Base-by-base conservation (phyloP, 1,140 invertebrate species). In the Panagrolaimus sp. region DNA sequence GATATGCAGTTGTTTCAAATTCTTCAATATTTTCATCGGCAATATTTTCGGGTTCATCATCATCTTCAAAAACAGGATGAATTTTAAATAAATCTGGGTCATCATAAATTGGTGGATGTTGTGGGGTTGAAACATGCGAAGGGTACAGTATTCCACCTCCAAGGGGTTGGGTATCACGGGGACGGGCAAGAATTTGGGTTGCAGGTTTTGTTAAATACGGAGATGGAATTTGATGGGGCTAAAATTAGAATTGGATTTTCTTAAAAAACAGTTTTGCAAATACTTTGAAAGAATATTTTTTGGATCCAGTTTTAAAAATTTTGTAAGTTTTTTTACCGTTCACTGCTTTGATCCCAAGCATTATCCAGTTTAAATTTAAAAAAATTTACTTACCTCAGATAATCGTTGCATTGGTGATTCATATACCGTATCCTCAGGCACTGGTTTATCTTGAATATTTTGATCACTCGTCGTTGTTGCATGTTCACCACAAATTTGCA, bases 401-500 rank as follows among this genome's bases (percentile, higher is more conserved):
- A 58, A 12, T 28, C n/a, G 52, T 28, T 17, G 17, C 48, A 52
- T 52, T 0, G 52, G 52, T 28, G 52, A 58, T 17, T 58, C 52
- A 58, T 58, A 58, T 0, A 58, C 52, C 10, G 21, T 28, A 58
- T 26, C 52, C 2, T 38, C 32, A 38, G 32, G 32, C 2, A 7
- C 32, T 4, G 32, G 7, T 38, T 38, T 38, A 38, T 38, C 32
- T 38, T 38, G 2, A 4, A 7, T 7, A 38, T 15, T 67, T 62
- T 47, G 45, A 63, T n/a, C 63, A 6, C n/a, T n/a, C n/a, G n/a
- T n/a, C n/a, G n/a, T n/a, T n/a, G n/a, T n/a, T n/a, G 66, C 71
- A 52, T 68, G 73, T 43, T 71, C 66, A 43, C 75, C 75, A 66
- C 75, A 76, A 43, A 76, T 70, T 15, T 69, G 44, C 75, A 76